Evolutionary conservation across 2,797 vertebrate genomes (phyloP).

Genomic region (Oreonectes daqikongensis): DNA sequence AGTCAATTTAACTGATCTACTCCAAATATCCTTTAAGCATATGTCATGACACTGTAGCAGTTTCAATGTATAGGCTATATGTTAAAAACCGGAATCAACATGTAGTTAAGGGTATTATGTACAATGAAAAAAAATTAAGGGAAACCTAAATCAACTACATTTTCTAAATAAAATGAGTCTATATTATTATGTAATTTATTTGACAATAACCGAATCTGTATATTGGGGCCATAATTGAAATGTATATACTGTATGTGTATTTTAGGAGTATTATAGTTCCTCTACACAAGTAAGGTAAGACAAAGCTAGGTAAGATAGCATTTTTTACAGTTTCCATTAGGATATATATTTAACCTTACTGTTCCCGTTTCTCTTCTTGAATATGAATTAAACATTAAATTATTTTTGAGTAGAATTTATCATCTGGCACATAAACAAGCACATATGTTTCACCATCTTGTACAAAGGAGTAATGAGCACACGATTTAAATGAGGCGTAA

Average conservation of each 20-base stretch:
- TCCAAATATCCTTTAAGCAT: too few relatives aligned
- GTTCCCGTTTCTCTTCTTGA: neutral
- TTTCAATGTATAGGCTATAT: too few relatives aligned
- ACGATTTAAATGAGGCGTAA: neutral
- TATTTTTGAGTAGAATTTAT: neutral
- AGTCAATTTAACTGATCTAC: too few relatives aligned
- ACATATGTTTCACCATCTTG: neutral
- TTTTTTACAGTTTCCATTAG: neutral
- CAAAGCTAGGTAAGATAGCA: neutral
- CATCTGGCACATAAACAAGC: neutral
- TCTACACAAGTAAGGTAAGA: neutral
- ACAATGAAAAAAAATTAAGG: too few relatives aligned
- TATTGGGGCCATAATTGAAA: neutral
- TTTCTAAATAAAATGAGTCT: too few relatives aligned
- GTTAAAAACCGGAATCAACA: too few relatives aligned
- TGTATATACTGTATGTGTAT: too few relatives aligned
- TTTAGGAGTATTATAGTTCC: too few relatives aligned
- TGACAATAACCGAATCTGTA: neutral
- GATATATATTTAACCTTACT: neutral
- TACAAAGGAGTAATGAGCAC: neutral
- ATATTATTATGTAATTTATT: too few relatives aligned
- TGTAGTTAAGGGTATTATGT: too few relatives aligned
- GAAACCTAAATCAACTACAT: too few relatives aligned
- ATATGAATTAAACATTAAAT: neutral
- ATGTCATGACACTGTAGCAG: too few relatives aligned